Percentiles rank a stretch among this genome's conserved stretches.
Conservation (phyloP, 2,888 invertebrate genomes). For the Gari tellinella region DNA sequence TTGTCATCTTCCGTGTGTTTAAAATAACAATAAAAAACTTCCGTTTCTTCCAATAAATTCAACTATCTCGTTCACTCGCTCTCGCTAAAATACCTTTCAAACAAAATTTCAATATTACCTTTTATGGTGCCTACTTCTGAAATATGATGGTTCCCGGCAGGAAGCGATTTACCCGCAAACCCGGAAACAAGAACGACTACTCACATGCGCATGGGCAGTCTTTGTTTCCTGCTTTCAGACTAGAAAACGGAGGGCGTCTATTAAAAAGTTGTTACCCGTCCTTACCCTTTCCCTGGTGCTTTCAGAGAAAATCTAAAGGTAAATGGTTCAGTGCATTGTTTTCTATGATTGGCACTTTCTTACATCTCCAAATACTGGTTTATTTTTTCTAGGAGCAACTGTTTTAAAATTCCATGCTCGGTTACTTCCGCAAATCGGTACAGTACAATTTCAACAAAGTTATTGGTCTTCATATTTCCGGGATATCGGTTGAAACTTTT, state of each 20-base stretch:
- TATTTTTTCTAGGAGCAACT: not conserved
- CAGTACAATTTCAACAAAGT: too few species aligned
- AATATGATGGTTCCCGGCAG: conserved; percentile 1
- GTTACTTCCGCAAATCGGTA: too few species aligned
- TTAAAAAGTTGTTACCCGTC: conserved; percentile 25
- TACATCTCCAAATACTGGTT: too few species aligned
- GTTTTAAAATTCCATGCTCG: too few species aligned
- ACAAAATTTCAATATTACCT: conserved; percentile 11
- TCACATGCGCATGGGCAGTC: conserved; percentile 40
- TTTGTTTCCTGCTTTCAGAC: conserved; percentile 51
- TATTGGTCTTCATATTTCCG: too few species aligned
- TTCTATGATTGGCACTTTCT: too few species aligned
- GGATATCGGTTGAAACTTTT: too few species aligned
- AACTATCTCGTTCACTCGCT: too few species aligned
- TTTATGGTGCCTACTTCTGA: conserved; percentile 40
- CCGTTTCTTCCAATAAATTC: too few species aligned
- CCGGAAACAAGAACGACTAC: conserved; percentile 11
- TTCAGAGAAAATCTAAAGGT: conserved; percentile 8
- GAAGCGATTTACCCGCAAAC: not conserved
- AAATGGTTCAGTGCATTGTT: not conserved
- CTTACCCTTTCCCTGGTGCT: conserved; percentile 9
- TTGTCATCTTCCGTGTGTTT: too few species aligned
- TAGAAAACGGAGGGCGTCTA: conserved; percentile 48
- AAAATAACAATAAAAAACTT: too few species aligned
- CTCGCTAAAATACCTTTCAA: not conserved